These are phyloP conservation scores for Stenolophus ochropezus DNA, from an alignment of 2,888 invertebrate species.

Conservation along the genomic window DNA sequence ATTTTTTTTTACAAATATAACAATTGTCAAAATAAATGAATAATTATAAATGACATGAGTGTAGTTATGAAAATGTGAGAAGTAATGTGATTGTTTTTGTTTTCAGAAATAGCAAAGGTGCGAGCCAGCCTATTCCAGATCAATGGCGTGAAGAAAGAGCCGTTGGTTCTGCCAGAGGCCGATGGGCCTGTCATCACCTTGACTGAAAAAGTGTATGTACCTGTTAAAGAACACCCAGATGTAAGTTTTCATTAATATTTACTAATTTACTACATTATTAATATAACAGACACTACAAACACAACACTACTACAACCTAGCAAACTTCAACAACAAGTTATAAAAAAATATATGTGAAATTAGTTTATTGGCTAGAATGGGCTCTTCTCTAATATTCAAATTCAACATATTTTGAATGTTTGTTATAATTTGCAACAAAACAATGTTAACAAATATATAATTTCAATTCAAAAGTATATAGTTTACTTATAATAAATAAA, in stretches of 20 bases:
- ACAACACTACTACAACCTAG: neutral
- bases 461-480: too few relatives aligned
- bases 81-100: neutral
- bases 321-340: neutral
- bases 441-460: too few relatives aligned
- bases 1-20: too few relatives aligned
- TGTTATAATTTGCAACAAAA: too few relatives aligned
- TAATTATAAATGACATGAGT: too few relatives aligned
- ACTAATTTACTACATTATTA: constrained; percentile 58
- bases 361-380: too few relatives aligned
- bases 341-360: neutral
- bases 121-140: constrained; percentile 99
- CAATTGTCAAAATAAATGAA: too few relatives aligned
- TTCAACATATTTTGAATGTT: too few relatives aligned
- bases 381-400: too few relatives aligned
- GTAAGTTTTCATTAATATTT: constrained; percentile 80
- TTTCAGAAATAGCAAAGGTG: constrained; percentile 97
- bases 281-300: constrained; percentile 16
- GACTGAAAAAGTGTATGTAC: constrained; percentile 99
- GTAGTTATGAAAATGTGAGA: too few relatives aligned
- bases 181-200: constrained; percentile 93
- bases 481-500: too few relatives aligned
- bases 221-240: constrained; percentile 99
- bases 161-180: constrained; percentile 91
- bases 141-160: constrained; percentile 97